These are phyloP conservation scores for Phenganax marumi DNA, from an alignment of 92 coral and sea anemone species.

Conservation along the genomic window DNA sequence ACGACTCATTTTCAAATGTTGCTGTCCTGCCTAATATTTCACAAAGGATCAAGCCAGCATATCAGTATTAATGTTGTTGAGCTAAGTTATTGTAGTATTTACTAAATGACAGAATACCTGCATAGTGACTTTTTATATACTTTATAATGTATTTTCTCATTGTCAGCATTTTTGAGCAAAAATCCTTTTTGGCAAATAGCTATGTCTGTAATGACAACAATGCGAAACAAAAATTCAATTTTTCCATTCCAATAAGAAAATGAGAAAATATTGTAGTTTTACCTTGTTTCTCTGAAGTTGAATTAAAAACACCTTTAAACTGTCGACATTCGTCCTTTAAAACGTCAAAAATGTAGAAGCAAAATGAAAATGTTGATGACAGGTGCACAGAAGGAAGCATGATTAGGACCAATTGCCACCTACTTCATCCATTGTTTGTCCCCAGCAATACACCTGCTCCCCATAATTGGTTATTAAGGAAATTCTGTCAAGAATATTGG, in stretches of 20 bases:
- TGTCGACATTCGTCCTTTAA: slow-evolving; percentile 20
- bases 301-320: slow-evolving; percentile 27
- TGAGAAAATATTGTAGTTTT: not conserved
- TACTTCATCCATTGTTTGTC: slow-evolving; percentile 5
- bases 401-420: not conserved
- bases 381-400: not conserved
- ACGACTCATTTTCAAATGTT: no score
- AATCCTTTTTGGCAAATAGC: slow-evolving; percentile 80
- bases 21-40: no score
- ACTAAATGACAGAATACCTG: slow-evolving; percentile 58
- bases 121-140: slow-evolving; percentile 74
- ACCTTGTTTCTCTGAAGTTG: slow-evolving; percentile 31
- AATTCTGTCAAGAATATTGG: slow-evolving; percentile 26
- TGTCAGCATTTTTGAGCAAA: slow-evolving; percentile 49
- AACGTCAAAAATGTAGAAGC: not conserved
- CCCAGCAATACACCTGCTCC: slow-evolving; percentile 32
- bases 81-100: no score
- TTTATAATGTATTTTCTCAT: slow-evolving; percentile 58
- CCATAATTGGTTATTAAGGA: slow-evolving; percentile 14
- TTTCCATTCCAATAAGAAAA: no score
- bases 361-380: not conserved
- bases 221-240: not conserved
- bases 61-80: no score
- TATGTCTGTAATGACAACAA: slow-evolving; percentile 51
- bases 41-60: no score